Percentiles rank a stretch among this genome's conserved stretches.
Evolutionary conservation across 2,888 invertebrate species (phyloP).

Genomic region (Eustalomyia histrio): DNA sequence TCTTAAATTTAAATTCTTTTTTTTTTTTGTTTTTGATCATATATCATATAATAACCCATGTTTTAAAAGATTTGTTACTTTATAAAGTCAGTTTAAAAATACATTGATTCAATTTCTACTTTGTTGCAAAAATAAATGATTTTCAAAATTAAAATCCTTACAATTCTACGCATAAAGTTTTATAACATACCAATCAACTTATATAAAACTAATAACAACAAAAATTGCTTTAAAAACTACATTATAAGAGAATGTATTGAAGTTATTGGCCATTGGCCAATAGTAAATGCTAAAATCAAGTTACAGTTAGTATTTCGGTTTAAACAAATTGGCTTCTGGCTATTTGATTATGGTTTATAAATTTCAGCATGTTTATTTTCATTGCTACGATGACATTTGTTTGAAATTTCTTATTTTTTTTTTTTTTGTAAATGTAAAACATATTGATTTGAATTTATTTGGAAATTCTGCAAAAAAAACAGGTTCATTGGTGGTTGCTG

Average conservation of each 20-base stretch:
- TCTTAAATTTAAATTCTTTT: too few species aligned
- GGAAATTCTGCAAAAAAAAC: conserved; percentile 7
- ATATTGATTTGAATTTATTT: conserved; percentile 39
- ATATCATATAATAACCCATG: too few species aligned
- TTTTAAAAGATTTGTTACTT: too few species aligned
- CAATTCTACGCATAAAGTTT: too few species aligned
- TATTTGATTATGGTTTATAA: conserved; percentile 27
- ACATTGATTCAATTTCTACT: too few species aligned
- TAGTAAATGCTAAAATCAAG: conserved; percentile 10
- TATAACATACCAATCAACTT: too few species aligned
- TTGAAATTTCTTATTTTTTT: conserved; percentile 13
- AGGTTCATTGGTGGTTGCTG: conserved; percentile 20
- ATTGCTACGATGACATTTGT: conserved; percentile 10
- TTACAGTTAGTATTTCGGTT: conserved; percentile 30
- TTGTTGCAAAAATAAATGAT: too few species aligned
- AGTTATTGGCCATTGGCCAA: conserved; percentile 5
- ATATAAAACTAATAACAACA: too few species aligned
- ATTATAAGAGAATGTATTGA: conserved; percentile 24
- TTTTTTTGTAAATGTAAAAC: conserved; percentile 17
- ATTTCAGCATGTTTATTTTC: conserved; percentile 15
- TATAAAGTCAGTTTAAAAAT: too few species aligned
- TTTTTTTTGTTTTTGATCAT: too few species aligned
- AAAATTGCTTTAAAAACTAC: neutral
- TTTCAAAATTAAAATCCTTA: too few species aligned
- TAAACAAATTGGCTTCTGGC: conserved; percentile 43